Conservation (phyloP, 64 coral and sea anemone genomes). For the Montipora capricornis region DNA sequence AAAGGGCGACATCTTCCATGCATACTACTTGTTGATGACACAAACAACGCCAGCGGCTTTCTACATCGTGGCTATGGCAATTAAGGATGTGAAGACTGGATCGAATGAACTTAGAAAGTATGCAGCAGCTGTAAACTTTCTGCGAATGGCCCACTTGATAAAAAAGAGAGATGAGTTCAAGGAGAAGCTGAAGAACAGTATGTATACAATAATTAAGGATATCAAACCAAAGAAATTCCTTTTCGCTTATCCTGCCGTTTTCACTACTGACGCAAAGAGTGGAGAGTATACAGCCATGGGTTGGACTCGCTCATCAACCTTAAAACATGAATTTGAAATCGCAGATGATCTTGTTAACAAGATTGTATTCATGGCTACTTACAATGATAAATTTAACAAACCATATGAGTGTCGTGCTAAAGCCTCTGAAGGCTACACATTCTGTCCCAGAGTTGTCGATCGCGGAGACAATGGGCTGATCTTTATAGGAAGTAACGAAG, state of each 20-base stretch:
- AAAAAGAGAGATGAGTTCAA: background rate
- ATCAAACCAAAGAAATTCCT: constrained; percentile 57
- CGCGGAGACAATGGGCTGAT: background rate
- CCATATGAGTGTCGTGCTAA: background rate
- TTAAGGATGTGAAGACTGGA: background rate
- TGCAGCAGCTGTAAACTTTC: background rate
- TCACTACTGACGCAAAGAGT: background rate
- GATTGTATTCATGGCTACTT: constrained; percentile 40
- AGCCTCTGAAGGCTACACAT: background rate
- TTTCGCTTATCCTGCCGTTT: constrained; percentile 8
- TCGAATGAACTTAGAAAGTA: background rate
- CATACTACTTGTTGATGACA: constrained; percentile 24
- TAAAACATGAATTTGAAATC: constrained; percentile 13
- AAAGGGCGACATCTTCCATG: background rate
- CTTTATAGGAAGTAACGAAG: constrained; percentile 27
- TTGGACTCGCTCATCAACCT: background rate
- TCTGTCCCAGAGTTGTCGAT: background rate
- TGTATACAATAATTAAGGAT: background rate
- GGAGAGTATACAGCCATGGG: background rate
- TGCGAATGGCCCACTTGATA: background rate
- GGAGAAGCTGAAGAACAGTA: background rate
- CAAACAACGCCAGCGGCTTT: background rate
- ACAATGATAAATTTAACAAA: constrained; percentile 3
- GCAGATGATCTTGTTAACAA: background rate
- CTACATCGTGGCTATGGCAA: background rate